Evolutionary conservation across 2,113 vertebrate genomes (phyloP).

Genomic region (Myodes glareolus): DNA sequence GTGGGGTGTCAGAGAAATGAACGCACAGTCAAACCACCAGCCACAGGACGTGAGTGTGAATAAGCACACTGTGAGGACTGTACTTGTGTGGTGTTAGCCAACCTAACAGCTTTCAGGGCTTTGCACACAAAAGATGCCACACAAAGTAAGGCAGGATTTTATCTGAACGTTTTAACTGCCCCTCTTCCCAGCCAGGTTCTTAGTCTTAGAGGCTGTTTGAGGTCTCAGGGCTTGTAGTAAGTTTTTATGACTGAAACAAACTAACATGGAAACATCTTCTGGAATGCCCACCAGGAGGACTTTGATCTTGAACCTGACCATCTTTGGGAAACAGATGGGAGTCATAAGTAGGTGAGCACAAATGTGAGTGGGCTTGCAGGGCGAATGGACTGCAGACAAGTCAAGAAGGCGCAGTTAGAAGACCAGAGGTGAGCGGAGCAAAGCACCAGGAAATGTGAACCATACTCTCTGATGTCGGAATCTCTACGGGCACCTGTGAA

Average conservation of each 20-base stretch:
- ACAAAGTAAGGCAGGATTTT: neutral
- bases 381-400: neutral
- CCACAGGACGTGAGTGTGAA: neutral
- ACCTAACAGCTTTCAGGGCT: neutral
- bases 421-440: neutral
- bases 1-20: constrained; percentile 54
- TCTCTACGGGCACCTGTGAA: neutral
- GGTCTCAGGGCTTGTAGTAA: constrained; percentile 46
- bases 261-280: neutral
- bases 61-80: neutral
- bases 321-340: neutral
- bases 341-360: neutral
- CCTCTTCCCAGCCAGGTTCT: neutral
- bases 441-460: neutral
- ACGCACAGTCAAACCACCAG: constrained; percentile 1
- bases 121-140: constrained; percentile 1
- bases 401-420: neutral
- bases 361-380: neutral
- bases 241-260: constrained; percentile 39
- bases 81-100: neutral
- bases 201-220: neutral
- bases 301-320: neutral
- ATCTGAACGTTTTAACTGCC: constrained; percentile 24
- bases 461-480: neutral
- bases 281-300: neutral